Conservation (phyloP, 1,140 invertebrate genomes). For the Pygmarrhopalites habei region DNA sequence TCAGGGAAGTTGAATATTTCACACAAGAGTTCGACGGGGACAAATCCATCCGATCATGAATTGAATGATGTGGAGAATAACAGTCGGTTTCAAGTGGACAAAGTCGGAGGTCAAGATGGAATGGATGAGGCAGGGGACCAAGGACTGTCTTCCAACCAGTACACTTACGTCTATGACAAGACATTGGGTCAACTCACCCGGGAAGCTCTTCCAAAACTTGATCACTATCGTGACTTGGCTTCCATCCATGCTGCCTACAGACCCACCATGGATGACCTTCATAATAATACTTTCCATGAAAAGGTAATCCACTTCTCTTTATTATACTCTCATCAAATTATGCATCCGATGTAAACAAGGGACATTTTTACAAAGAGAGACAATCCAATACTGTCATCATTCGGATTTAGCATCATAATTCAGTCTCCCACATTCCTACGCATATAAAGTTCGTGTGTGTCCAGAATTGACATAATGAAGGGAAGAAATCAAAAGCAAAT, state of each 20-base stretch:
- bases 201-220: constrained; percentile 52
- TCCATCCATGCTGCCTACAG: constrained; percentile 46
- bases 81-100: constrained; percentile 45
- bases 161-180: constrained; percentile 48
- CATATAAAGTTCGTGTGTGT: no score
- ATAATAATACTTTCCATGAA: constrained; percentile 45
- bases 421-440: no score
- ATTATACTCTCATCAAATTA: no score
- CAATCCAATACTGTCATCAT: no score
- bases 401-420: no score
- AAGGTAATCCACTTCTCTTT: no score
- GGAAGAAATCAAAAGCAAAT: no score
- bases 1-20: constrained; percentile 36
- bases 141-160: constrained; percentile 25
- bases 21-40: constrained; percentile 19
- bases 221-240: constrained; percentile 53
- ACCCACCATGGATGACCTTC: constrained; percentile 54
- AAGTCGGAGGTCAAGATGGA: constrained; percentile 40
- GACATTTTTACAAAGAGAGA: no score
- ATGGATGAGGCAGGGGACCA: constrained; percentile 18
- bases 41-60: constrained; percentile 31
- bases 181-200: constrained; percentile 50
- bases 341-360: no score
- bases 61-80: constrained; percentile 37
- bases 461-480: no score